Conservation (phyloP, 2,888 invertebrate genomes). For the Podabrus alpinus region DNA sequence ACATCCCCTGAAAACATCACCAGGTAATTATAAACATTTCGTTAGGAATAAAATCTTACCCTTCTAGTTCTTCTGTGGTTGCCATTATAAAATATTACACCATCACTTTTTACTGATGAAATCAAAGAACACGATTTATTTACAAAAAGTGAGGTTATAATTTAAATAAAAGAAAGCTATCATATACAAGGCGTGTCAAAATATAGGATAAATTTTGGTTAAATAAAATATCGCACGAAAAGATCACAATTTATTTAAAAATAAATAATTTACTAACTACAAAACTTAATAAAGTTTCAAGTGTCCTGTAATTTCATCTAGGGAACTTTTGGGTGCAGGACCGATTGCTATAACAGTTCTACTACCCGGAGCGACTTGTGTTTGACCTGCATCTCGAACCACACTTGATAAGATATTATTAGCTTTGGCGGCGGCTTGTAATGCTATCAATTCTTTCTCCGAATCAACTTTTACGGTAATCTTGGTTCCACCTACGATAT, state of each 20-base stretch:
- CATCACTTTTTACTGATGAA: too few species aligned
- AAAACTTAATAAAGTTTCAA: slow-evolving; percentile 75
- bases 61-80: background rate
- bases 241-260: background rate
- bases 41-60: background rate
- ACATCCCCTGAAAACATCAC: background rate
- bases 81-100: background rate
- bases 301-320: slow-evolving; percentile 86
- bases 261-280: slow-evolving; percentile 19
- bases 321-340: slow-evolving; percentile 77
- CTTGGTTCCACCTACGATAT: slow-evolving; percentile 73
- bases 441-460: slow-evolving; percentile 70
- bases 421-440: slow-evolving; percentile 71
- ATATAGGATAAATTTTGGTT: background rate
- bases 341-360: slow-evolving; percentile 91
- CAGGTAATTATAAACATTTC: background rate
- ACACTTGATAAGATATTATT: slow-evolving; percentile 73
- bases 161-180: background rate
- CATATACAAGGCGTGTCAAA: too few species aligned
- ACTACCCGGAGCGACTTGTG: slow-evolving; percentile 88
- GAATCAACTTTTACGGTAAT: slow-evolving; percentile 83
- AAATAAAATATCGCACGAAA: background rate
- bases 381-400: slow-evolving; percentile 90
- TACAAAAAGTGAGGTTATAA: background rate
- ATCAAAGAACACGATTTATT: too few species aligned